These are phyloP conservation scores for Blastobasis adustella DNA, from an alignment of 2,888 invertebrate species.

Conservation along the genomic window DNA sequence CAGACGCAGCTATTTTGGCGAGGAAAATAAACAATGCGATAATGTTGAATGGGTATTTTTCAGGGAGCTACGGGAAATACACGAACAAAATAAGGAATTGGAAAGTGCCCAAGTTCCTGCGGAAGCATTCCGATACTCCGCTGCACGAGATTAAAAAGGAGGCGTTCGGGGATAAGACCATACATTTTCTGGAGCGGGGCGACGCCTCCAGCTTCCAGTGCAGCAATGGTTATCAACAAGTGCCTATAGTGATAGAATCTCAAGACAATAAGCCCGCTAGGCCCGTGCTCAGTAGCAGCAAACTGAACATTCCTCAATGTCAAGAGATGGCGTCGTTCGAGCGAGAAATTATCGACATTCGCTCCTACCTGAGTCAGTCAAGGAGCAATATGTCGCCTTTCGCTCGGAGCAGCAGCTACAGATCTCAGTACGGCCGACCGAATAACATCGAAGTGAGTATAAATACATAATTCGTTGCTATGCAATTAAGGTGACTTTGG, in stretches of 20 bases:
- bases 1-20: conserved; percentile 2
- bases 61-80: conserved; percentile 76
- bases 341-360: conserved; percentile 80
- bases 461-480: background rate
- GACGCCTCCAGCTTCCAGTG: conserved; percentile 38
- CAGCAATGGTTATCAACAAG: conserved; percentile 77
- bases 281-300: conserved; percentile 43
- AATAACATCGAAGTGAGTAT: conserved; percentile 65
- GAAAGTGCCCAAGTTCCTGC: conserved; percentile 81
- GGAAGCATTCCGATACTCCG: conserved; percentile 75
- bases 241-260: conserved; percentile 78
- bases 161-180: conserved; percentile 50
- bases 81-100: conserved; percentile 77
- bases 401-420: conserved; percentile 80
- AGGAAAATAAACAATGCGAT: too few relatives aligned
- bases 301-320: conserved; percentile 63
- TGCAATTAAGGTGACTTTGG: too few relatives aligned
- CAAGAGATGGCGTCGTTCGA: conserved; percentile 72
- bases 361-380: conserved; percentile 83
- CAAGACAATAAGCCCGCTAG: conserved; percentile 48
- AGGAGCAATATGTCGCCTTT: conserved; percentile 83
- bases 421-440: conserved; percentile 79
- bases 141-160: conserved; percentile 62
- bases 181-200: conserved; percentile 50
- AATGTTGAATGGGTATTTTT: conserved; percentile 19